phyloP scores from a whole-genome alignment of 2,113 vertebrate genomes.

The Halcyon senegalensis region DNA sequence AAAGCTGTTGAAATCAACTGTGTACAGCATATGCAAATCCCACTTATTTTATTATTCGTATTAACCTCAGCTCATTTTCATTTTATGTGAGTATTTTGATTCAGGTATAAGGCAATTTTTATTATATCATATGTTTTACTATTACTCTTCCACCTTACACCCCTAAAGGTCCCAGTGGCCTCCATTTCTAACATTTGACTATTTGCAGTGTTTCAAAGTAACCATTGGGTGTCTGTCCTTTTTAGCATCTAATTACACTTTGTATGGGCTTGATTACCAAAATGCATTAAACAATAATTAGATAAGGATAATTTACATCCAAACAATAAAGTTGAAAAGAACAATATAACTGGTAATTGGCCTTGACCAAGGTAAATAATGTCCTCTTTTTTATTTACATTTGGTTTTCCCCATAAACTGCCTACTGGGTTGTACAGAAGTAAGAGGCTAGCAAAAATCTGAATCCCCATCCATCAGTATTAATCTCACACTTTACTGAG shows the following conservation, averaged over 20 bases:
- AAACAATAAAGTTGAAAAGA: conserved; percentile 74
- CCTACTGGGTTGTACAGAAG: conserved; percentile 81
- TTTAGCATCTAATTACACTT: conserved; percentile 75
- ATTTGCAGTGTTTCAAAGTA: conserved; percentile 19
- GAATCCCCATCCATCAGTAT: conserved; percentile 88
- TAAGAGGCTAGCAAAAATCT: conserved; percentile 83
- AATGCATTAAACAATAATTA: conserved; percentile 79
- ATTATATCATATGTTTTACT: neutral
- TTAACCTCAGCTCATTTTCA: neutral
- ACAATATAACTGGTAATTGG: conserved; percentile 81
- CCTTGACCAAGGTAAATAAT: conserved; percentile 83
- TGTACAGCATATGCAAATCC: neutral
- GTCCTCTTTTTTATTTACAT: conserved; percentile 82
- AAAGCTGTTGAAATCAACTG: neutral
- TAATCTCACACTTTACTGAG: conserved; percentile 83
- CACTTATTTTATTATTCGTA: neutral
- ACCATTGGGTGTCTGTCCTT: conserved; percentile 39
- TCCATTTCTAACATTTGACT: neutral
- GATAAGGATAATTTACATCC: conserved; percentile 77
- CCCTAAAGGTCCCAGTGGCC: neutral
- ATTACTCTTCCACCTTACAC: neutral
- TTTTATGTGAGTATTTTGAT: conserved; percentile 4
- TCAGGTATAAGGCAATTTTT: neutral
- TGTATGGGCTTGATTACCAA: conserved; percentile 72
- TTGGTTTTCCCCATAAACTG: conserved; percentile 80